phyloP scores from a whole-genome alignment of 2,113 vertebrate species.

The Mellivora capensis region DNA sequence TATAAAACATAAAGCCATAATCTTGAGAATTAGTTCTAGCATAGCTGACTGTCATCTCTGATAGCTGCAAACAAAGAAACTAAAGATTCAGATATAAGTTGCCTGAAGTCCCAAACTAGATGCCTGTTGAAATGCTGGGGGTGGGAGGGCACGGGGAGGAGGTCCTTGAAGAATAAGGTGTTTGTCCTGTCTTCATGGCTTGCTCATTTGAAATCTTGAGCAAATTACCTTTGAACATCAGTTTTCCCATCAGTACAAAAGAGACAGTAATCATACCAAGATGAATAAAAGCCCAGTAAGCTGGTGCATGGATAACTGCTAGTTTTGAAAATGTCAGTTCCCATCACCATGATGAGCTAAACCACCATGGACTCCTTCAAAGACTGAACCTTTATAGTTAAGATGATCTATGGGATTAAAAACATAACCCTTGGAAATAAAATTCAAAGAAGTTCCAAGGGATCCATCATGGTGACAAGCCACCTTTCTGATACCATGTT shows the following conservation, averaged over 20 bases:
- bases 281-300: neutral
- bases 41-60: neutral
- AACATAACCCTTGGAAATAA: neutral
- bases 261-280: neutral
- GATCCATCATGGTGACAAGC: neutral
- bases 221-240: neutral
- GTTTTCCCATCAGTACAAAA: neutral
- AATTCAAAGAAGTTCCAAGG: neutral
- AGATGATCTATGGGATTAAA: neutral
- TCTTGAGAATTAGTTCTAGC: neutral
- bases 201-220: neutral
- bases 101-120: neutral
- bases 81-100: neutral
- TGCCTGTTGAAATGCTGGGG: neutral
- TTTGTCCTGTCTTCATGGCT: neutral
- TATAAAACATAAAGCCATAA: neutral
- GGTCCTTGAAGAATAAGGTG: neutral
- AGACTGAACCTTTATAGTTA: neutral
- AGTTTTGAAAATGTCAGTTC: neutral
- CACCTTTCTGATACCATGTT: neutral
- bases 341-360: neutral
- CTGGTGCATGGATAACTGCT: neutral
- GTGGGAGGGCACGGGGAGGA: rapidly evolving
- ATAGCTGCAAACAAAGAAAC: neutral
- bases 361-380: neutral